phyloP scores from a whole-genome alignment of 2,113 vertebrate species.

The Nicator chloris region DNA sequence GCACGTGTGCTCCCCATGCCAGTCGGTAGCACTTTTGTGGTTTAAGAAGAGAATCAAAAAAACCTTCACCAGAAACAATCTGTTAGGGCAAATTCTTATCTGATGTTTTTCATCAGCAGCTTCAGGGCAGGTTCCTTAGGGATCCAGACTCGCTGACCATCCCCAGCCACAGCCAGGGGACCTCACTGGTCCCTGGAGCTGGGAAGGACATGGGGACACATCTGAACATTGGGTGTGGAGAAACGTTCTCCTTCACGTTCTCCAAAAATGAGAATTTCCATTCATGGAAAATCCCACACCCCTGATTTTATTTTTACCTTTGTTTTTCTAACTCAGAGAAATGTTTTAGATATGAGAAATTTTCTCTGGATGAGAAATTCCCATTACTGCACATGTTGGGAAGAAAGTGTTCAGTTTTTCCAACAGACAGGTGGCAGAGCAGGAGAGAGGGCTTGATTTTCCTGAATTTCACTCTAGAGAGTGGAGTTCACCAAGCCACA shows the following conservation, averaged over 20 bases:
- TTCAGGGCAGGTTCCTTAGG: not conserved
- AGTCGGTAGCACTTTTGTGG: not conserved
- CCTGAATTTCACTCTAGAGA: not conserved
- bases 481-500: not conserved
- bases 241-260: not conserved
- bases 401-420: not conserved
- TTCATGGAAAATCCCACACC: not conserved
- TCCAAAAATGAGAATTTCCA: not conserved
- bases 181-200: not conserved
- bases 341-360: not conserved
- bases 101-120: not conserved
- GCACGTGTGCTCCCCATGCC: not conserved
- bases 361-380: not conserved
- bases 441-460: not conserved
- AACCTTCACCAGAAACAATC: not conserved
- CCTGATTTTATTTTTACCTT: not conserved
- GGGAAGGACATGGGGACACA: not conserved
- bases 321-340: not conserved
- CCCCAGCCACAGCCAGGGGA: not conserved
- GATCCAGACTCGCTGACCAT: accelerated
- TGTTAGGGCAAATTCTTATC: not conserved
- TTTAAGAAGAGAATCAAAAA: not conserved
- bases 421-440: not conserved
- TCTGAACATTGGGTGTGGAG: not conserved
- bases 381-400: not conserved